phyloP scores from a whole-genome alignment of 2,113 vertebrate genomes.

The Myiozetetes cayanensis region DNA sequence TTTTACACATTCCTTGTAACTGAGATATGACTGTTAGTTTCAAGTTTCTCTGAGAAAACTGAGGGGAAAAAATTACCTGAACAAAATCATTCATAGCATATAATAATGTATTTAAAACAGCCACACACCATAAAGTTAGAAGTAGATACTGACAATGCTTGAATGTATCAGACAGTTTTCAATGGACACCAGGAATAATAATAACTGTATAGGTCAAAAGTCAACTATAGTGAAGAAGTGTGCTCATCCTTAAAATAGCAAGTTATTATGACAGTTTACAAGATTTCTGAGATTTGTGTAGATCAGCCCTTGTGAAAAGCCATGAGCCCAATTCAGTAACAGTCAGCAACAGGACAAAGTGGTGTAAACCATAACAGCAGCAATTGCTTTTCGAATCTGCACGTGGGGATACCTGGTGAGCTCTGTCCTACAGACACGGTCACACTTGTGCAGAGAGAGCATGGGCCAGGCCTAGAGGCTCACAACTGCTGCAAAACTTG shows the following conservation, averaged over 20 bases:
- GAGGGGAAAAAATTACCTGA: not conserved
- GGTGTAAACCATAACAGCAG: not conserved
- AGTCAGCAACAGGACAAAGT: not conserved
- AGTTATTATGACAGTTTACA: not conserved
- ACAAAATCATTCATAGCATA: not conserved
- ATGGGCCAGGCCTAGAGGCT: not conserved
- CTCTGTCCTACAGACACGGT: not conserved
- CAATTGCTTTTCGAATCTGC: not conserved
- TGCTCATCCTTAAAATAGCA: not conserved
- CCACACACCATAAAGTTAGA: not conserved
- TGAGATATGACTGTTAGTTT: not conserved
- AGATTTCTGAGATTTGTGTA: not conserved
- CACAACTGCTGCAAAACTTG: not conserved
- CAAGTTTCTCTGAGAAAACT: not conserved
- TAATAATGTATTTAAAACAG: not conserved
- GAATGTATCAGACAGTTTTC: not conserved
- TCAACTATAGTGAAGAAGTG: not conserved
- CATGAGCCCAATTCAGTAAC: accelerated
- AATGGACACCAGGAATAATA: not conserved
- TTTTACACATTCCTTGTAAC: not conserved
- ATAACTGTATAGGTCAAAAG: not conserved
- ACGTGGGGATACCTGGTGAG: accelerated
- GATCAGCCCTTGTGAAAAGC: not conserved
- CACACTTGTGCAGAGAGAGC: not conserved
- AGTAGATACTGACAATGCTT: not conserved